Conservation (phyloP, 2,888 invertebrate genomes). For the Aphodius granarius region DNA sequence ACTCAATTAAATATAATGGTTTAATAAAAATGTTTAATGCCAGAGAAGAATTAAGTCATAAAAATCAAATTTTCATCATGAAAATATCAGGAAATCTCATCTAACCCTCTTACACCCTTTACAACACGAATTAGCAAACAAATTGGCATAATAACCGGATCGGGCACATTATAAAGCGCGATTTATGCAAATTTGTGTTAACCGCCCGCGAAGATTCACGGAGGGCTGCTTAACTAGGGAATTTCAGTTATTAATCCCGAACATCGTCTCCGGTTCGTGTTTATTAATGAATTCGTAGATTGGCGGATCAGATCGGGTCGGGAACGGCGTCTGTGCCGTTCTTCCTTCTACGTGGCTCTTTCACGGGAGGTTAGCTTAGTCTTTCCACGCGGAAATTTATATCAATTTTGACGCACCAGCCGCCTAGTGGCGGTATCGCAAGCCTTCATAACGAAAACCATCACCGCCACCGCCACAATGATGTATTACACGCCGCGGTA, state of each 20-base stretch:
- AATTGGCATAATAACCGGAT: neutral
- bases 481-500: slow-evolving; percentile 19
- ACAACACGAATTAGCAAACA: neutral
- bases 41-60: too few species aligned
- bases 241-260: neutral
- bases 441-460: neutral
- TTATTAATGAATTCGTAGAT: slow-evolving; percentile 40
- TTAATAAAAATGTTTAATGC: too few species aligned
- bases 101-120: neutral
- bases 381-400: neutral
- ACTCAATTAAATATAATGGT: too few species aligned
- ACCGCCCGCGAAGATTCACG: neutral
- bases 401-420: slow-evolving; percentile 16
- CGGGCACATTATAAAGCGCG: neutral
- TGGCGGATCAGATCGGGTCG: slow-evolving; percentile 15
- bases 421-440: neutral
- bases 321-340: neutral
- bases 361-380: neutral
- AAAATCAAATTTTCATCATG: neutral
- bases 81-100: neutral
- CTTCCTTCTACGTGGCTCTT: neutral
- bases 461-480: neutral
- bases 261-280: slow-evolving; percentile 17
- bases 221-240: neutral
- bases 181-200: neutral